These are phyloP conservation scores for Eristalis intricaria DNA, from an alignment of 2,888 invertebrate genomes.

Conservation along the genomic window DNA sequence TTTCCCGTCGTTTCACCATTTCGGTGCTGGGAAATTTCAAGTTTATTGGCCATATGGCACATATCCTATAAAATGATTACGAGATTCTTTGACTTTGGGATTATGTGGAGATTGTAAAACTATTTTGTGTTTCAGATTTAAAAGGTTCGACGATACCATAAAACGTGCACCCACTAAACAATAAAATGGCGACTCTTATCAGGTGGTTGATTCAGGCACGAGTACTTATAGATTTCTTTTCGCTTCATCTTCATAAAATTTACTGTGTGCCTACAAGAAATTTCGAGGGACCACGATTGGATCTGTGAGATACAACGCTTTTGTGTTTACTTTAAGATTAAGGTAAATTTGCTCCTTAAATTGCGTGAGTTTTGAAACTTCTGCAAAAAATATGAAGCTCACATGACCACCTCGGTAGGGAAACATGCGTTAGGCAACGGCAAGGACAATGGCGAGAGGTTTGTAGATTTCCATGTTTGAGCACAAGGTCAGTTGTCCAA, in stretches of 20 bases:
- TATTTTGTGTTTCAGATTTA: conserved; percentile 53
- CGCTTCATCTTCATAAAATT: neutral
- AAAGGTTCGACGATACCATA: conserved; percentile 31
- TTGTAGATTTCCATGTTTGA: no score
- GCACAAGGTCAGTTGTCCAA: no score
- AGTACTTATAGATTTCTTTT: neutral
- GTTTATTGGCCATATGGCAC: conserved; percentile 68
- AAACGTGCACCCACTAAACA: conserved; percentile 44
- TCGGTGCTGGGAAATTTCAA: conserved; percentile 52
- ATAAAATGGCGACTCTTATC: conserved; percentile 17
- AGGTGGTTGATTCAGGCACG: neutral
- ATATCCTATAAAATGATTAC: conserved; percentile 69
- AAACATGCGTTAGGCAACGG: no score
- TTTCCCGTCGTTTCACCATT: conserved; percentile 6
- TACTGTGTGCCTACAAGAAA: neutral
- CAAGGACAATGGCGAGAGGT: no score
- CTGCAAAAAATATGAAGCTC: no score
- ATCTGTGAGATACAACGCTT: no score
- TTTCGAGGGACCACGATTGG: no score
- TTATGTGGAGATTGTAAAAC: conserved; percentile 65
- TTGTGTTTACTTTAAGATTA: no score
- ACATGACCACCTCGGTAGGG: no score
- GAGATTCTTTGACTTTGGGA: conserved; percentile 62
- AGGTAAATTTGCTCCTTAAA: no score
- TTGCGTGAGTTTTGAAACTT: no score